These are phyloP conservation scores for Cephalopterus ornatus DNA, from an alignment of 2,113 vertebrate species.

Conservation along the genomic window DNA sequence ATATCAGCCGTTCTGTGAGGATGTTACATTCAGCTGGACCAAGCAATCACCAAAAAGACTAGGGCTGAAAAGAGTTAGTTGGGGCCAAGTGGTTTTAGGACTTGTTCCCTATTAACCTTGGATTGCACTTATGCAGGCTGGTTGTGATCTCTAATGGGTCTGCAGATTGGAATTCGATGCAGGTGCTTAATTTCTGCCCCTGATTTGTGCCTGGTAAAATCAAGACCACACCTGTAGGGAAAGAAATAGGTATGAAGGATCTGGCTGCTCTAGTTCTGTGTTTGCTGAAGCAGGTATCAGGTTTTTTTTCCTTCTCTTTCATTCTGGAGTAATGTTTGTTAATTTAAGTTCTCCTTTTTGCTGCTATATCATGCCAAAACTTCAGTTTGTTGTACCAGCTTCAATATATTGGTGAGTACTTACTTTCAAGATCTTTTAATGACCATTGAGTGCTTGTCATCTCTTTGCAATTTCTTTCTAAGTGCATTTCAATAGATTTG, in stretches of 20 bases:
- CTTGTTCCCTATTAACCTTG: background rate
- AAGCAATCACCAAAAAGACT: background rate
- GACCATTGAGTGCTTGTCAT: fast-evolving
- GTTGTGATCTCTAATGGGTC: background rate
- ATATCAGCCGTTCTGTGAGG: background rate
- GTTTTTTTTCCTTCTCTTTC: background rate
- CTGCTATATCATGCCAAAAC: background rate
- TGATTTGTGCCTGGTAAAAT: background rate
- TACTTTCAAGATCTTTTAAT: background rate
- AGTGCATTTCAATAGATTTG: background rate
- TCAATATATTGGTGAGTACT: background rate
- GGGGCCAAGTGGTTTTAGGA: background rate
- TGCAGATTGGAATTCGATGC: background rate
- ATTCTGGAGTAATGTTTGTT: background rate
- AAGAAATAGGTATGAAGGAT: background rate
- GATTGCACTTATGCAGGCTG: fast-evolving
- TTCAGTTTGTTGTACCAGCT: background rate
- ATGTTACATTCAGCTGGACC: background rate
- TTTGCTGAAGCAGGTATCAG: background rate
- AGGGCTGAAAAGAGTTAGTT: background rate
- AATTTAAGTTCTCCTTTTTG: background rate
- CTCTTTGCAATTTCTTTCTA: background rate
- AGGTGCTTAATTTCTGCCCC: background rate
- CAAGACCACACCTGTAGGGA: background rate
- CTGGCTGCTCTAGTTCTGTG: background rate